phyloP scores from a whole-genome alignment of 2,113 vertebrate genomes.

The Dicentrarchus labrax region DNA sequence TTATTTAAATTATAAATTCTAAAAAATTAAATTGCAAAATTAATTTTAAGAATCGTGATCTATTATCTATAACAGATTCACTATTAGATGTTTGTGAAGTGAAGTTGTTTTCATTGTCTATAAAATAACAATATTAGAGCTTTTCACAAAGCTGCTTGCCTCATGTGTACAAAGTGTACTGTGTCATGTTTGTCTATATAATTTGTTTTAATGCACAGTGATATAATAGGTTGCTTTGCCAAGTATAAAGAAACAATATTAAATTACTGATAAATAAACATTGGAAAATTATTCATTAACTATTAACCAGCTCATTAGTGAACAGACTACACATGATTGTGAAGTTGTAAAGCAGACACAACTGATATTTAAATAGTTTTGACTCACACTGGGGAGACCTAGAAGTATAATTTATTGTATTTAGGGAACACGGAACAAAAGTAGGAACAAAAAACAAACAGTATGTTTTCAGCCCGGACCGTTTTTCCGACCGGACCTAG shows the following conservation, averaged over 20 bases:
- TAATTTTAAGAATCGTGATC: too few relatives aligned
- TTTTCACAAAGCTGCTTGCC: background rate
- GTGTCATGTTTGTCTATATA: background rate
- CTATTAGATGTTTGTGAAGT: background rate
- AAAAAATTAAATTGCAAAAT: too few relatives aligned
- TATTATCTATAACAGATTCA: too few relatives aligned
- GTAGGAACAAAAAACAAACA: background rate
- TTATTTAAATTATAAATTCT: too few relatives aligned
- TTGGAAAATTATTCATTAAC: background rate
- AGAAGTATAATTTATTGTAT: too few relatives aligned
- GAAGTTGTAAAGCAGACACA: background rate
- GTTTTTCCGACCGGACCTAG: conserved; percentile 32
- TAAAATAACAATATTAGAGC: background rate
- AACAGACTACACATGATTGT: background rate
- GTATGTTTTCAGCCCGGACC: conserved; percentile 43
- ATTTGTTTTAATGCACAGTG: background rate
- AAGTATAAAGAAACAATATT: too few relatives aligned
- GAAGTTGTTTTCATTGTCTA: background rate
- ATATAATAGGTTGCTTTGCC: background rate
- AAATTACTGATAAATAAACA: background rate
- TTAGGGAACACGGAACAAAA: background rate
- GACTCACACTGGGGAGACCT: background rate
- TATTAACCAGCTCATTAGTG: background rate
- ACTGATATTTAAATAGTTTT: background rate
- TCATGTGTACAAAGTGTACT: background rate